Evolutionary conservation across 2,113 vertebrate genomes (phyloP).

Genomic region (Calyptomena viridis): DNA sequence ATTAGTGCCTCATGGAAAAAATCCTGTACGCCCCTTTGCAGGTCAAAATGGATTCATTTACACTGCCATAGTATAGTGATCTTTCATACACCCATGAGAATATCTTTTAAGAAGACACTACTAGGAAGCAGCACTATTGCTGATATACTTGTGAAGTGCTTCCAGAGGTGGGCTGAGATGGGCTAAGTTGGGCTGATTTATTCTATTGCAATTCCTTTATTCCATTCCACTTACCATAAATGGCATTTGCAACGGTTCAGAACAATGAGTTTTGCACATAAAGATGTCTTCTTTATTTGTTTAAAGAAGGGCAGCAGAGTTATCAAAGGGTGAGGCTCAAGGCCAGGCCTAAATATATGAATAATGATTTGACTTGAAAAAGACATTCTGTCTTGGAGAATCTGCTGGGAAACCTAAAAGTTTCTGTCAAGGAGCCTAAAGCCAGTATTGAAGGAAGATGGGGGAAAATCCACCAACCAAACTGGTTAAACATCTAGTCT

Average conservation of each 20-base stretch:
- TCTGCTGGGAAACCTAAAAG: not conserved
- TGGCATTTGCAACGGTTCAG: not conserved
- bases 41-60: not conserved
- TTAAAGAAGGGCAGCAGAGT: not conserved
- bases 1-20: not conserved
- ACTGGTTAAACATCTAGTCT: not conserved
- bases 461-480: not conserved
- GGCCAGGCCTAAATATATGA: not conserved
- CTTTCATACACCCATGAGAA: not conserved
- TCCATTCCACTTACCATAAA: not conserved
- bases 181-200: no score
- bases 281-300: not conserved
- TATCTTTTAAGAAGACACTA: not conserved
- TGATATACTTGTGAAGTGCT: not conserved
- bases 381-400: not conserved
- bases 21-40: not conserved
- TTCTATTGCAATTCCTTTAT: not conserved
- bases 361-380: not conserved
- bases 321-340: not conserved
- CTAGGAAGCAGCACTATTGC: not conserved
- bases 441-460: not conserved
- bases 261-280: not conserved
- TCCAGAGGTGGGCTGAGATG: not conserved
- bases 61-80: not conserved
- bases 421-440: not conserved